phyloP scores from a whole-genome alignment of 2,113 vertebrate species.

The Hippocampus barbouri region DNA sequence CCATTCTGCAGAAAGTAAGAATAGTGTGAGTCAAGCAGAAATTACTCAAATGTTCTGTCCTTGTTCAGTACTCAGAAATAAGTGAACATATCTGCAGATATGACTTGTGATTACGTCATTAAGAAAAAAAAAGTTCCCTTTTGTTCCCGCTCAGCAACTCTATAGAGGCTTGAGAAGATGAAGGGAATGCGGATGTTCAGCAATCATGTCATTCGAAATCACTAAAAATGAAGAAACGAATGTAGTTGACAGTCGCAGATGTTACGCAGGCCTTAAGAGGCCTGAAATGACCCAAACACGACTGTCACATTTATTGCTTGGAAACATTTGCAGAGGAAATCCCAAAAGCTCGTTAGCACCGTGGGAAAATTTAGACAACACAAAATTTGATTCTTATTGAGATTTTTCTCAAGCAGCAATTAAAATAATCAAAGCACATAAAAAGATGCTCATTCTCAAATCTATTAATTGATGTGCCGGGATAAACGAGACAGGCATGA shows the following conservation, averaged over 20 bases:
- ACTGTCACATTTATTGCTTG: constrained; percentile 21
- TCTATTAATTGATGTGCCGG: not conserved
- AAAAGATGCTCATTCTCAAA: constrained; percentile 12
- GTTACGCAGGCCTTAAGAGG: not conserved
- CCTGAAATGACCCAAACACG: constrained; percentile 12
- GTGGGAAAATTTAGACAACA: not conserved
- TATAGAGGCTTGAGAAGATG: not conserved
- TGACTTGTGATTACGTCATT: not conserved
- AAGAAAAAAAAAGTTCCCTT: not conserved
- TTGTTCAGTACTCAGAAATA: not conserved
- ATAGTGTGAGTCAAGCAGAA: not conserved
- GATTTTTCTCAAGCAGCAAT: constrained; percentile 18
- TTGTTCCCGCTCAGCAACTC: not conserved
- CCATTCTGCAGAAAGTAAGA: not conserved
- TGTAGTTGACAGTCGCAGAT: too few relatives aligned
- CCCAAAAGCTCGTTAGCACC: constrained; percentile 8
- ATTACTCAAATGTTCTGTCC: not conserved
- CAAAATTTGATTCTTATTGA: constrained; percentile 4
- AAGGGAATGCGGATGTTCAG: too few relatives aligned
- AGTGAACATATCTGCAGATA: not conserved
- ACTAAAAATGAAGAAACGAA: too few relatives aligned
- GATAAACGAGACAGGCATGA: not conserved
- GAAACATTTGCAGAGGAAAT: constrained; percentile 4
- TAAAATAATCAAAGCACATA: constrained; percentile 15
- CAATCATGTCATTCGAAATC: too few relatives aligned